Evolutionary conservation across 2,888 invertebrate genomes (phyloP).

Genomic region (Caenorhabditis afra): DNA sequence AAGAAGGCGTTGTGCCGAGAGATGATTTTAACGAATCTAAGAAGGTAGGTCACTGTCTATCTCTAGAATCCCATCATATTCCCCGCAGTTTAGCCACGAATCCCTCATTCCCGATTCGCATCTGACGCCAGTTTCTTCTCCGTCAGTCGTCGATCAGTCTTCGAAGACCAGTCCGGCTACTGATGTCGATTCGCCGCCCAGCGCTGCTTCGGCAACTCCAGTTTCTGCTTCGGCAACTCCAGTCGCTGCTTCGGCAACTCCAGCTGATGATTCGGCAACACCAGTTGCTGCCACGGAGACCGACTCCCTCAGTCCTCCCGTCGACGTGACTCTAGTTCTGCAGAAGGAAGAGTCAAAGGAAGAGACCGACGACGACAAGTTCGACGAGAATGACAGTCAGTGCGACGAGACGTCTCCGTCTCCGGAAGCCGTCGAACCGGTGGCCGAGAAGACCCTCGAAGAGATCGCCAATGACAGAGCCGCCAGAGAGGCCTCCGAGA

Average conservation of each 20-base stretch:
- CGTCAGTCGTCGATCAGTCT: too few species aligned
- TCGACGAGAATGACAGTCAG: slow-evolving; percentile 29
- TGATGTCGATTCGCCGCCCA: too few species aligned
- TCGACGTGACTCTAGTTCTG: slow-evolving; percentile 32
- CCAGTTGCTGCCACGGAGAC: too few species aligned
- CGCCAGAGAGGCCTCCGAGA: slow-evolving; percentile 54
- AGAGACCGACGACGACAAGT: slow-evolving; percentile 43
- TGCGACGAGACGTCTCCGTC: slow-evolving; percentile 13
- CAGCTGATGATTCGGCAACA: background rate
- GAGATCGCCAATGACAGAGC: slow-evolving; percentile 51
- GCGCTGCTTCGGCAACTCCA: background rate
- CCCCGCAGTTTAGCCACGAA: slow-evolving; percentile 9
- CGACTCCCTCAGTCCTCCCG: too few species aligned
- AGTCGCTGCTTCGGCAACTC: too few species aligned
- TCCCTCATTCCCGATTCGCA: too few species aligned
- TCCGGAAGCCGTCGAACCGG: background rate
- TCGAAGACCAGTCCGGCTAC: too few species aligned
- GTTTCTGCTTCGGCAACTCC: too few species aligned
- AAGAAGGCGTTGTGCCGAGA: slow-evolving; percentile 23
- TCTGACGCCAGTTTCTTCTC: too few species aligned
- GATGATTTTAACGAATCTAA: slow-evolving; percentile 26
- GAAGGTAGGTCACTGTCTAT: too few species aligned
- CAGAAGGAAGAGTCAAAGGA: slow-evolving; percentile 44
- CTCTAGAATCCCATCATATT: too few species aligned
- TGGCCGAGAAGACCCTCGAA: slow-evolving; percentile 44